Evolutionary conservation across 2,888 invertebrate genomes (phyloP), one percentile per base, ranked within the genome.

Genomic region (Hirtodrosophila duncani): DNA sequence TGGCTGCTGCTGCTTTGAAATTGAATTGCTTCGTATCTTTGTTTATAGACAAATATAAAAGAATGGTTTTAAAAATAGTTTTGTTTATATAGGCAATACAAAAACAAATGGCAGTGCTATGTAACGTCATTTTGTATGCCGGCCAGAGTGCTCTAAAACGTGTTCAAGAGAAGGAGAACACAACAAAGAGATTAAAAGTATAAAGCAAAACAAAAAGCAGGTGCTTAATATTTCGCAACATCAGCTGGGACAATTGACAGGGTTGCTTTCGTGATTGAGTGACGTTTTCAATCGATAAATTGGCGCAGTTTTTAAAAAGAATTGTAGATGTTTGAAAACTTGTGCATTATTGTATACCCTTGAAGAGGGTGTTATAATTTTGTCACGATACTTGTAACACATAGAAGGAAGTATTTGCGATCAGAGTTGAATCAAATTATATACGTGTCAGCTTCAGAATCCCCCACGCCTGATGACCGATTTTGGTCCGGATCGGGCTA

Each of bases 71-170:
- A 60, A 16, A 61, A 46, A 61, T 60, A 60, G 59, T 14, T 61
- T 61, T 60, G 59, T 60, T 60, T 60, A 60, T 61, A 36, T 33
- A 39, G 30, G 39, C 23, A 53, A 45, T 46, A 30, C 14, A 10
- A 31, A 52, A 53, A 53, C 51, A 30, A 53, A 52, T 20, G 39
- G 20, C n/a, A n/a, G n/a, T n/a, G n/a, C n/a, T n/a, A n/a, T n/a
- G n/a, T n/a, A n/a, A n/a, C n/a, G n/a, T n/a, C 20, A 20, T 6
- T 5, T 20, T 3, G 4, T 5, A 20, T 20, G 46, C 44, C 31
- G 42, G 30, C 20, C 10, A 14, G 34, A 38, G 9, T 21, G 21
- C 23, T 29, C 23, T 10, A 14, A 38, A 41, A 31, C 10, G 17
- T 21, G 26, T 13, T 55, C 8, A 43, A 34, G 36, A 52, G 13